Evolutionary conservation across 2,113 vertebrate genomes (phyloP), one percentile per base, ranked within the genome.

Genomic region (Sapayoa aenigma): DNA sequence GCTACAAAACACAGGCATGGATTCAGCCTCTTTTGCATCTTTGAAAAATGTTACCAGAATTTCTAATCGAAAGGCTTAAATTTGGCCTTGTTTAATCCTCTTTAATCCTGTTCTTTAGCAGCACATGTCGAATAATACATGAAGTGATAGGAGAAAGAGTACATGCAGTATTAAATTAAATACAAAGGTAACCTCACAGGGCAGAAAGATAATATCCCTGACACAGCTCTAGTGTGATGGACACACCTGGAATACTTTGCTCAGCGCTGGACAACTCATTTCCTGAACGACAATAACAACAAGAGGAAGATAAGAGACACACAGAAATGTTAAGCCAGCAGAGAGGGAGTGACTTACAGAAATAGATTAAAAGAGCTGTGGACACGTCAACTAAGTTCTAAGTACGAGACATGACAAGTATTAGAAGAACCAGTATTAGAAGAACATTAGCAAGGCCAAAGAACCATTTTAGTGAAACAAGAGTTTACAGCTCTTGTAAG

Each of bases 231-330:
- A 46, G 18, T 46, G 30, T 21, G 79, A 35, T 59, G 58, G 39
- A 55, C 79, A 86, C 60, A 92, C 86, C 84, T 92, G 73, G 52
- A 80, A 94, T 68, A 27, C 19, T 74, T 66, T 14, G 18, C 24
- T 63, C 73, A 81, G 60, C 62, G 84, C 73, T 84, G 80, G 37
- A 84, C 86, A 95, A 89, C 35, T 92, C 56, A 78, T 92, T 92
- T 94, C 93, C 95, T 94, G 52, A 68, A 42, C 46, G 49, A 80
- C n/a, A 90, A 10, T 14, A 83, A 46, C 9, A 81, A 90, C 44
- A 15, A 4, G 65, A 59, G 52, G 60, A 84, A 47, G 33, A 86
- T 18, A 71, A 19, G 65, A 91, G 35, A 94, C 33, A 24, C 47
- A 91, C 75, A 37, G 91, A 92, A 81, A 60, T 19, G 41, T 28